phyloP scores from a whole-genome alignment of 2,888 invertebrate species.

The Zootermopsis nevadensis region DNA sequence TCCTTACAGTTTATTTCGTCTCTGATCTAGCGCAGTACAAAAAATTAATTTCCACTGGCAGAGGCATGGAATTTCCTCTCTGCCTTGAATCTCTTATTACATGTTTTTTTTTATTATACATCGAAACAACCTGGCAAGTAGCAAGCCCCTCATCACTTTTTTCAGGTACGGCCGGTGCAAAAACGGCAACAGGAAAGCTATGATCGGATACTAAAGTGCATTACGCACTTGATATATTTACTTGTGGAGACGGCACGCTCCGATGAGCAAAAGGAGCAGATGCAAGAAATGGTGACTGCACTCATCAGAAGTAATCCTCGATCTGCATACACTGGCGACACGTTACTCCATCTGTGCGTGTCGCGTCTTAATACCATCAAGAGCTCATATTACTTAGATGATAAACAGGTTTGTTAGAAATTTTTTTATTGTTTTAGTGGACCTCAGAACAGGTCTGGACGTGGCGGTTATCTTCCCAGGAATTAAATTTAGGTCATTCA shows the following conservation, averaged over 20 bases:
- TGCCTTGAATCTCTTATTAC: too few relatives aligned
- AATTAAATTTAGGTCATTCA: too few relatives aligned
- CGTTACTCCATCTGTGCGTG: slow-evolving; percentile 87
- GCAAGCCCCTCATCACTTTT: slow-evolving; percentile 49
- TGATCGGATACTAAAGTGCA: slow-evolving; percentile 83
- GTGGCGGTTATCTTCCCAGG: too few relatives aligned
- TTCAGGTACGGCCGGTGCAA: slow-evolving; percentile 75
- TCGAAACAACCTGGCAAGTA: too few relatives aligned
- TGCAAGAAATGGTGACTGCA: slow-evolving; percentile 66
- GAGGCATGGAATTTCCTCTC: too few relatives aligned
- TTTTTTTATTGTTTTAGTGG: neutral
- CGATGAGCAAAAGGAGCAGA: slow-evolving; percentile 64
- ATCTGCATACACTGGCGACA: slow-evolving; percentile 76
- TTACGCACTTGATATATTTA: slow-evolving; percentile 81
- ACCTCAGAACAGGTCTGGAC: too few relatives aligned
- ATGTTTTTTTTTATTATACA: too few relatives aligned
- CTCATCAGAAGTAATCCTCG: slow-evolving; percentile 74
- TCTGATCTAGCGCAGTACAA: too few relatives aligned
- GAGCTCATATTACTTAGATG: slow-evolving; percentile 80
- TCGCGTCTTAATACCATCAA: slow-evolving; percentile 82
- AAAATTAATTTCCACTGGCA: too few relatives aligned
- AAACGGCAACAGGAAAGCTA: slow-evolving; percentile 84
- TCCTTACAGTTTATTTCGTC: too few relatives aligned
- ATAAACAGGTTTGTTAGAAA: slow-evolving; percentile 66
- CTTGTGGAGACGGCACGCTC: slow-evolving; percentile 72